Base-by-base conservation (phyloP, 2,113 vertebrate genomes). In the Eurypyga helias region DNA sequence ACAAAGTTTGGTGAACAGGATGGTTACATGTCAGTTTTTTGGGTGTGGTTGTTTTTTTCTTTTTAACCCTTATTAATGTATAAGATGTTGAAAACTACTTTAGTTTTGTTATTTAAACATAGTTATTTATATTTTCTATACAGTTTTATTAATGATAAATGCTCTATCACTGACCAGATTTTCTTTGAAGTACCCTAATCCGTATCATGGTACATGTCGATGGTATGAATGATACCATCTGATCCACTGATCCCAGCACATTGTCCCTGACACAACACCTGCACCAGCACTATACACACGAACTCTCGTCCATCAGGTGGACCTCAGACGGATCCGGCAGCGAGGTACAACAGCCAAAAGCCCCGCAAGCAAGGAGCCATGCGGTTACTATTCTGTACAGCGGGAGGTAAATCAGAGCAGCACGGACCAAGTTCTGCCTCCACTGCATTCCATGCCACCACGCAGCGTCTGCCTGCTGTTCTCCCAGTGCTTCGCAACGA, bases 191-290 rank as follows among this genome's bases (percentile, higher is more conserved):
- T 14, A 36, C 24, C 13, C 57, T 29, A 71, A 29, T 33, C 14
- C 12, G 1, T 49, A 25, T 46, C 57, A 45, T 1, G 1, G n/a
- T 9, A 58, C 13, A 8, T 3, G 15, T 34, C 13, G 33, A 31
- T 38, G 10, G 6, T 13, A 51, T 0, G 0, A 86, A 82, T 6
- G 4, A 66, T n/a, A n/a, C n/a, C n/a, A n/a, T n/a, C 33, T 36
- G 65, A 66, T 57, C 54, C 24, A 2, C 4, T 3, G 26, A 17
- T 24, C 17, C 72, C 26, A 49, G 25, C 33, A 29, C 15, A 0
- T 28, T 5, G 17, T 34, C 46, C 26, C 52, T 28, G 28, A n/a
- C 28, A 3, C 33, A 17, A 21, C 46, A 25, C 58, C 46, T 26
- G 23, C 64, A 19, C 13, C 41, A 38, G 49, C 14, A 2, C n/a